Evolutionary conservation across 2,888 invertebrate species (phyloP), one percentile per base, ranked within the genome.

Genomic region (Norana najaformis): DNA sequence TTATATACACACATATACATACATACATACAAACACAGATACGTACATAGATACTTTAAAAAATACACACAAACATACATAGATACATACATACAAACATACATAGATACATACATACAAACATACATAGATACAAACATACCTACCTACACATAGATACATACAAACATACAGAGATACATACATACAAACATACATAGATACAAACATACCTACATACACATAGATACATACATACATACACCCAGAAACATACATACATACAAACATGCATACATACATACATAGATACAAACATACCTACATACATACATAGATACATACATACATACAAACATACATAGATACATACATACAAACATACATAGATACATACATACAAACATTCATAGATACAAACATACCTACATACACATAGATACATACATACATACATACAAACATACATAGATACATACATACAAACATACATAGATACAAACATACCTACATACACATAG

Each of bases 341-440:
- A 69, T 69, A 69, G n/a, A 85, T 82, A 35, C 83, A 89, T n/a
- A 69, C n/a, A 69, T n/a, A 69, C n/a, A 69, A n/a, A 69, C 69
- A 69, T 16, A 69, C 69, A 69, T n/a, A 69, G 0, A n/a, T 16
- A 83, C 35, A 36, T 36, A 83, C 18, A 83, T 83, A 83, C 83
- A 83, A 30, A 83, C 83, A 36, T 83, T 30, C 35, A 83, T 83
- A n/a, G 2, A 83, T 83, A 83, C 35, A 83, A 14, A 83, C 35
- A 83, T 83, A 83, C 35, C 1, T 36, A 89, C 35, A 89, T 69
- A 89, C 35, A 89, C 39, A 89, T 89, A 89, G 16, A 53, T 89
- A 34, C 39, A 89, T 69, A 89, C 39, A 89, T 83, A 83, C 83
- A 83, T 83, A 83, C 35, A 83, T 83, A 36, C 35, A 34, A n/a